Evolutionary conservation across 2,888 invertebrate genomes (phyloP).

Genomic region (Phasia obesa): DNA sequence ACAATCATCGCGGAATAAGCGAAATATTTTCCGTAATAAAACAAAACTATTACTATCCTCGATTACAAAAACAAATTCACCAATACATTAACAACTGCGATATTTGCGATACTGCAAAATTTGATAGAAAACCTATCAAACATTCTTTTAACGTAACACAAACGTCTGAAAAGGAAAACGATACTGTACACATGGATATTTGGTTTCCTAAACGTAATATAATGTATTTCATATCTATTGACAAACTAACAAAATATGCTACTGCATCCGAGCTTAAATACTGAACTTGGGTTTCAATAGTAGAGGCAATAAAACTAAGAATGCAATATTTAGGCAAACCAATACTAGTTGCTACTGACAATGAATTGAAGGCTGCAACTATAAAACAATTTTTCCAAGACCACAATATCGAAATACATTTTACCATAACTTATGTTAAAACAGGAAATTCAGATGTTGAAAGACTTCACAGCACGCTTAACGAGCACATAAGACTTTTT

Average conservation of each 20-base stretch:
- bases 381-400: neutral
- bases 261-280: too few species aligned
- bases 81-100: too few species aligned
- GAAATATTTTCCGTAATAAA: neutral
- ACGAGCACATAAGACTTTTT: neutral
- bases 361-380: too few species aligned
- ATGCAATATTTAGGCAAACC: too few species aligned
- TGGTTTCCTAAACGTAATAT: neutral
- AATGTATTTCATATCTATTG: neutral
- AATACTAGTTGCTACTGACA: too few species aligned
- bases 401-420: neutral
- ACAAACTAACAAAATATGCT: neutral
- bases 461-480: neutral
- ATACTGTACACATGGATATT: too few species aligned
- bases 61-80: neutral
- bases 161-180: neutral
- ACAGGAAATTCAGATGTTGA: constrained; percentile 1
- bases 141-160: too few species aligned
- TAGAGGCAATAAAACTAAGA: neutral
- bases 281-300: neutral
- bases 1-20: constrained; percentile 4
- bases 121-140: too few species aligned
- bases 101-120: too few species aligned
- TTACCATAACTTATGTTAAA: neutral
- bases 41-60: too few species aligned